Evolutionary conservation across 1,140 invertebrate species (phyloP), one percentile per base, ranked within the genome.

Genomic region (Camponotus vicinus): DNA sequence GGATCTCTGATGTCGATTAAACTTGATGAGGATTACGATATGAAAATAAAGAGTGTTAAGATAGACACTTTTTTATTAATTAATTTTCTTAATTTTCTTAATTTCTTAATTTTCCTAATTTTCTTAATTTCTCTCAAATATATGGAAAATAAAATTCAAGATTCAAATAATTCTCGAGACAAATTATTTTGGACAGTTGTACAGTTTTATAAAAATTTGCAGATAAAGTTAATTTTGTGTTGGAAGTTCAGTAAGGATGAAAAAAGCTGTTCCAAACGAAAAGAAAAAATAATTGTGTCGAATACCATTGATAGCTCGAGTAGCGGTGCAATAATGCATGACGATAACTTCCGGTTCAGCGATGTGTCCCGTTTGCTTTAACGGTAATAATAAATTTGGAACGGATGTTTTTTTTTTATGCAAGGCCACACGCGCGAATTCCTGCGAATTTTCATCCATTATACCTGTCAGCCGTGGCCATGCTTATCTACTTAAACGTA

Each of bases 301-400:
- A 67, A 67, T 73, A 71, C 49, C 18, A 73, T 73, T 32, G 37
- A 8, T 70, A 32, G 15, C 18, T 67, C 4, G 61, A 9, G 76
- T 52, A 57, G 32, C 45, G 45, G 27, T 13, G 21, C 27, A 21
- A 64, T 37, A 71, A 85, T 87, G 34, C 70, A 40, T 40, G 52
- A 34, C 55, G 40, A 13, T 40, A 32, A 69, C 57, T 87, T 87
- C 83, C 83, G 70, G 52, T 55, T 6, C 1, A 15, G 45, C 49
- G 9, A 69, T 64, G 49, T 40, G 32, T 52, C 9, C 15, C 64
- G 64, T 76, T 86, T 63, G 42, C 40, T 86, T 86, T 69, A 67
- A 34, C 42, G 64, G 70, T 75, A 52, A 84, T 59, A 77, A 87
- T 86, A 85, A 87, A 87, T 86, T 69, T 52, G 40, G 34, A 42